Conservation (phyloP, 1,140 invertebrate species). For the Zaprionus tsacasi region DNA sequence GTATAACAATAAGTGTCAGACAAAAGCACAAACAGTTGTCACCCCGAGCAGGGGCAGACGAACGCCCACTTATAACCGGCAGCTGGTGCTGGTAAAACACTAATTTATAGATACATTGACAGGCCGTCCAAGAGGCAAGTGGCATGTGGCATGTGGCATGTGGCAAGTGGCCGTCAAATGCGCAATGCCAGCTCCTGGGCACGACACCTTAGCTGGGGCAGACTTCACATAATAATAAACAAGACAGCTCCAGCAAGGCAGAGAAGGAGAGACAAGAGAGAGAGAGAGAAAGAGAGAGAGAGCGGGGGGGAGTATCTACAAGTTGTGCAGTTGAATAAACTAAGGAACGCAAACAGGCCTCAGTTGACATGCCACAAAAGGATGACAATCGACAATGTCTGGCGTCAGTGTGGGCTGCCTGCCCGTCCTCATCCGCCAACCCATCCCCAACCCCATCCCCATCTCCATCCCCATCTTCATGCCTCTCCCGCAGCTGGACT, state of each 20-base stretch:
- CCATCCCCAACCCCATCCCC: conserved; percentile 4
- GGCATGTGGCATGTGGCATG: conserved; percentile 29
- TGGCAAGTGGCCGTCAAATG: conserved; percentile 64
- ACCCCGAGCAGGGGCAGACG: background rate
- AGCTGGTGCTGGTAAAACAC: conserved; percentile 71
- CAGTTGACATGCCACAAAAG: conserved; percentile 64
- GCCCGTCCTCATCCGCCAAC: conserved; percentile 16
- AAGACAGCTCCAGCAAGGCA: conserved; percentile 43
- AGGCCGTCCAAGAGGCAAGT: conserved; percentile 40
- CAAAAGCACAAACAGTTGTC: conserved; percentile 73
- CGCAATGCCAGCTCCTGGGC: conserved; percentile 65
- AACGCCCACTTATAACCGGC: conserved; percentile 29
- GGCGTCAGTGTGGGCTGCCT: conserved; percentile 27
- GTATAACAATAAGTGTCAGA: conserved; percentile 71
- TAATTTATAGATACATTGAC: conserved; percentile 82
- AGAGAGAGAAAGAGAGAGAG: background rate
- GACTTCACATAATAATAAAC: conserved; percentile 77
- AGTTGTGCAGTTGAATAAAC: conserved; percentile 80
- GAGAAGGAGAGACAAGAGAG: background rate
- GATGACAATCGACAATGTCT: conserved; percentile 78
- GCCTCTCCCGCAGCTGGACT: background rate
- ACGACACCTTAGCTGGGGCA: conserved; percentile 64
- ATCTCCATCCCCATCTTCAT: background rate
- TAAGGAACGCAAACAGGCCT: conserved; percentile 47
- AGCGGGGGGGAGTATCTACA: conserved; percentile 46